Evolutionary conservation across 2,888 invertebrate species (phyloP), one percentile per base, ranked within the genome.

Genomic region (Ornithoptera alexandrae): DNA sequence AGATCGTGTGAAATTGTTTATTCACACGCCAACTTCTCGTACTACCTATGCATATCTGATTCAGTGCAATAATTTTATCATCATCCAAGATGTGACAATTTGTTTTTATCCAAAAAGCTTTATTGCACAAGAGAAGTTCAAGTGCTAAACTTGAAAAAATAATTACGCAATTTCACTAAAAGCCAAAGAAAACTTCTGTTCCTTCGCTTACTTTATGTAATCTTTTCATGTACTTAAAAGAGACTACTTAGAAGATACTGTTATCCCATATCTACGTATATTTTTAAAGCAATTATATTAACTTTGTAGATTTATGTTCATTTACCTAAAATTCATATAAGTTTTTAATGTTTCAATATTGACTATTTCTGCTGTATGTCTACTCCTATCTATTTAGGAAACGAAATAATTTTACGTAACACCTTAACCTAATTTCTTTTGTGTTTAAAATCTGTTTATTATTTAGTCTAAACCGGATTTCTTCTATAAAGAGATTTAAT

Each of bases 1-100:
- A 66, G 62, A 50, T 22, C 7, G n/a, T 64, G 24, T 53, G 62
- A 36, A 62, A 65, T 18, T 53, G 39, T 65, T 60, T 60, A 24
- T 56, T 24, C 60, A n/a, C 46, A 46, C 46, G 46, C 46, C 10
- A 69, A 64, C 58, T 46, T 62, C 58, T 58, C 57, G 12, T 57
- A n/a, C 58, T 46, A 20, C 53, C 18, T n/a, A 53, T 53, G n/a
- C 8, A 6, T 53, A 7, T 12, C 53, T n/a, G n/a, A n/a, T 53
- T n/a, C 53, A 53, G 53, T 53, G 53, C 53, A 53, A 7, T n/a
- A n/a, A 53, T n/a, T 53, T 53, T 18, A n/a, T 7, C n/a, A 12
- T n/a, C 53, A 53, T n/a, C 53, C 6, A 53, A 5, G 18, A n/a
- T 46, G 15, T 12, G 46, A 46, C 46, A 46, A 46, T 46, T 46